phyloP scores from a whole-genome alignment of 2,113 vertebrate genomes.

The Steatornis caripensis region DNA sequence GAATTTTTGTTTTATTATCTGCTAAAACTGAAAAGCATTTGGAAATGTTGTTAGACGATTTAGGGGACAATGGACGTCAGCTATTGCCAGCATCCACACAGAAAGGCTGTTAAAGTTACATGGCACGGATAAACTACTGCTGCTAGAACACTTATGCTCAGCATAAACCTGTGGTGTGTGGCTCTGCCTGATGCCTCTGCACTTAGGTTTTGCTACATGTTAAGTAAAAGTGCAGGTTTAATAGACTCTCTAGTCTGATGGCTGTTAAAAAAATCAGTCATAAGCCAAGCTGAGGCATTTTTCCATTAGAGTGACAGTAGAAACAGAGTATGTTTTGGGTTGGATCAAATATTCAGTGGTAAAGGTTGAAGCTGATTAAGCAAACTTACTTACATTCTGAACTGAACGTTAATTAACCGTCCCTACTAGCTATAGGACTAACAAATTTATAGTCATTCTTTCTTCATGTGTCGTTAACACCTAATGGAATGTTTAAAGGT shows the following conservation, averaged over 20 bases:
- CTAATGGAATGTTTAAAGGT: constrained; percentile 25
- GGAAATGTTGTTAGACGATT: constrained; percentile 54
- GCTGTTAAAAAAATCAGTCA: neutral
- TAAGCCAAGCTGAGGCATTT: neutral
- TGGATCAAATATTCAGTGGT: neutral
- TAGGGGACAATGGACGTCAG: constrained; percentile 46
- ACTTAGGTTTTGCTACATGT: neutral
- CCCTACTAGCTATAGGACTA: neutral
- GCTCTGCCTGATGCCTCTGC: neutral
- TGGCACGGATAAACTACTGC: constrained; percentile 48
- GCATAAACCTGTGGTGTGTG: neutral
- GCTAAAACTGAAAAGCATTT: constrained; percentile 47
- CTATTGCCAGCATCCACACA: constrained; percentile 48
- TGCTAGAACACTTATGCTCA: neutral
- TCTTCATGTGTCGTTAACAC: constrained; percentile 36
- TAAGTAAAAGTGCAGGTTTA: neutral
- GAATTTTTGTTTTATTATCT: constrained; percentile 43
- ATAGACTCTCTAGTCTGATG: neutral
- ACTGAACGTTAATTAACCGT: neutral
- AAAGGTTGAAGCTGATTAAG: neutral
- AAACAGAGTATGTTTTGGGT: neutral
- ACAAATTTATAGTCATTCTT: neutral
- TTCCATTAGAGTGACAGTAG: neutral
- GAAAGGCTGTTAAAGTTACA: constrained; percentile 54
- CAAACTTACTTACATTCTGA: neutral